Evolutionary conservation across 2,113 vertebrate species (phyloP), one percentile per base, ranked within the genome.

Genomic region (Chaetura pelagica): DNA sequence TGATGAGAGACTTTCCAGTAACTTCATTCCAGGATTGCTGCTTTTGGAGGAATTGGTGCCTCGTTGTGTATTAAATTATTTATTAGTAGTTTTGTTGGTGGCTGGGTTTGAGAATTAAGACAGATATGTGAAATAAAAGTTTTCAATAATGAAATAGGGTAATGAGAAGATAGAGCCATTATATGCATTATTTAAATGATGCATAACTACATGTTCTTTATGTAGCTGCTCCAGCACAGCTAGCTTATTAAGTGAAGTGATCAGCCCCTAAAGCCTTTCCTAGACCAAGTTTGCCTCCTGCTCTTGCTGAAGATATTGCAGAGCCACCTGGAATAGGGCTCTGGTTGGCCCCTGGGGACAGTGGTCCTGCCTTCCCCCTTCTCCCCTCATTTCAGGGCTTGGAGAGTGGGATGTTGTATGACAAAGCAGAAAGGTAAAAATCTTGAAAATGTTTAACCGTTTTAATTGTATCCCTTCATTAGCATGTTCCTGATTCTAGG

Each of bases 71-170:
- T 74, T 95, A 54, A 87, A 93, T 95, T 89, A 87, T 90, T 93
- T 75, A 90, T 32, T 71, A 52, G 35, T 34, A 48, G 14, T 81
- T 78, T 67, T 66, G 42, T 46, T 81, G 48, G 61, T 74, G 61
- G 30, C 38, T 86, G 48, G 52, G 59, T 83, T 93, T 84, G 69
- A 94, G 84, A 75, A 81, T 84, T 82, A 40, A 79, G 88, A 78
- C 22, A 64, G 71, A 18, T 54, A 63, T 27, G 26, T 49, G 32
- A 84, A 82, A 87, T 55, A 90, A 81, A 95, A 30, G 48, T 42
- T 86, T 94, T 95, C 91, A 93, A 89, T 95, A 92, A 87, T 87
- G 83, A 90, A 95, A 74, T 92, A 90, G 93, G 89, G 64, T 51
- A 90, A 63, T 72, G 78, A 81, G 93, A 89, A 90, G 68, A 77